Conservation (phyloP, 2,797 vertebrate species). For the Lindbergichthys nudifrons region DNA sequence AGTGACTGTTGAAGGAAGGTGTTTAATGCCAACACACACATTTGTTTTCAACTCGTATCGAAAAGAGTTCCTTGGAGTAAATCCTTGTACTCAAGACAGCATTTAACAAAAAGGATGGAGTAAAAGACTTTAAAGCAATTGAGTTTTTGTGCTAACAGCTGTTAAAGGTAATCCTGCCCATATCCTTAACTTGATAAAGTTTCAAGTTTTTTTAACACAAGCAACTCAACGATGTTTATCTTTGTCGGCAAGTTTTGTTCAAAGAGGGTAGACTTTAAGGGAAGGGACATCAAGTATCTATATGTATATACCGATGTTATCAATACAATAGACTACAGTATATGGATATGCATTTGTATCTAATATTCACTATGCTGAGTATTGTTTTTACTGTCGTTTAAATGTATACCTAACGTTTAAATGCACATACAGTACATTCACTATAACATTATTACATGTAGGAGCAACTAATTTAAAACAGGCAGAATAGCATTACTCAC, state of each 20-base stretch:
- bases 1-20: slow-evolving; percentile 31
- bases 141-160: slow-evolving; percentile 6
- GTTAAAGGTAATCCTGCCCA: slow-evolving; percentile 39
- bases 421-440: background rate
- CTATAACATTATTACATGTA: background rate
- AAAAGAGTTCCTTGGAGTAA: slow-evolving; percentile 3
- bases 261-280: background rate
- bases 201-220: background rate
- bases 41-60: background rate
- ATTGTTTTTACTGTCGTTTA: background rate
- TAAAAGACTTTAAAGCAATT: slow-evolving; percentile 10
- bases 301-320: background rate
- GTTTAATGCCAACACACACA: background rate
- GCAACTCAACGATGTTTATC: background rate
- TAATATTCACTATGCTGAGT: background rate
- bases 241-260: background rate
- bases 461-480: background rate
- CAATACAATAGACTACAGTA: background rate
- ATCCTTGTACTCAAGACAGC: background rate
- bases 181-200: background rate
- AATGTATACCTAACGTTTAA: background rate
- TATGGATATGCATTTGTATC: background rate
- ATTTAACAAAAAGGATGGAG: background rate
- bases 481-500: background rate
- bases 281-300: background rate